phyloP scores from a whole-genome alignment of 92 coral and sea anemone genomes.

The Parazoanthus atlanticus region DNA sequence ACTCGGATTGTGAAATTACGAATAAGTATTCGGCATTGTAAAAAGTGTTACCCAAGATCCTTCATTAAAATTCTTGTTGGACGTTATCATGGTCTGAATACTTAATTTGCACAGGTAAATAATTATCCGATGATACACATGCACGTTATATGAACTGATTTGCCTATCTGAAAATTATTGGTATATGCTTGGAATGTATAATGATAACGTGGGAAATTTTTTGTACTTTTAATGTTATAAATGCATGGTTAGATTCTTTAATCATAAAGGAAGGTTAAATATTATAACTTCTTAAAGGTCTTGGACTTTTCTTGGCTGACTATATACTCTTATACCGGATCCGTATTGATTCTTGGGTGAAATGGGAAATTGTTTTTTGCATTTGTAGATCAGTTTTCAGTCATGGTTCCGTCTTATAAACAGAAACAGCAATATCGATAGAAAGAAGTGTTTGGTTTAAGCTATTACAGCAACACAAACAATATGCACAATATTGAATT shows the following conservation, averaged over 20 bases:
- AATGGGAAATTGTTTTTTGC: neutral
- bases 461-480: neutral
- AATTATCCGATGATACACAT: no score
- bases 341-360: neutral
- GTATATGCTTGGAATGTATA: no score
- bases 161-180: neutral
- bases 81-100: no score
- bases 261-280: no score
- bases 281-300: no score
- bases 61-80: neutral
- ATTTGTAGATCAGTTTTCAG: neutral
- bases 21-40: no score
- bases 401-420: neutral
- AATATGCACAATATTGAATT: neutral
- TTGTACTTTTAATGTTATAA: neutral
- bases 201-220: neutral
- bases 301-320: no score
- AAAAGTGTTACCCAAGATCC: no score
- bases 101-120: no score
- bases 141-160: no score
- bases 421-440: neutral
- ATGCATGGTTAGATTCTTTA: no score
- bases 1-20: neutral
- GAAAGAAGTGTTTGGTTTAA: neutral
- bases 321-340: neutral